phyloP scores from a whole-genome alignment of 2,888 invertebrate species.

The Agrochola litura region DNA sequence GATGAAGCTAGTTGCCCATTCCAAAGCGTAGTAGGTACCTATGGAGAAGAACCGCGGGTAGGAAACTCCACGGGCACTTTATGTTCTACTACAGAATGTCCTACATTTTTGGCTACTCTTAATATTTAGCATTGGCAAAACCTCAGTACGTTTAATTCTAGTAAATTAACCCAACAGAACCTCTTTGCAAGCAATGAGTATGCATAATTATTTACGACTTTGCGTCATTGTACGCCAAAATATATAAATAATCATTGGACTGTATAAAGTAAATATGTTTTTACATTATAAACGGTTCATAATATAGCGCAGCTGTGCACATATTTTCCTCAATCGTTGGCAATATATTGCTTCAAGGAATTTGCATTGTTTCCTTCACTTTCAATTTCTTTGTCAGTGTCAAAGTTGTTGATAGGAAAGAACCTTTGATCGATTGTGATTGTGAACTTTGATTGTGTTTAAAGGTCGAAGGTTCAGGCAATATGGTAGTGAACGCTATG shows the following conservation, averaged over 20 bases:
- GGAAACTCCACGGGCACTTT: background rate
- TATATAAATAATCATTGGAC: constrained; percentile 37
- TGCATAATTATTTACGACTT: constrained; percentile 21
- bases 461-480: background rate
- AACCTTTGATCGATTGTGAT: constrained; percentile 17
- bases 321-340: constrained; percentile 54
- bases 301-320: constrained; percentile 46
- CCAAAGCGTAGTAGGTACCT: background rate
- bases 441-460: constrained; percentile 8
- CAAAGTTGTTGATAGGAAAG: constrained; percentile 18
- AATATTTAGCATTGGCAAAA: background rate
- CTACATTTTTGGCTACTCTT: background rate
- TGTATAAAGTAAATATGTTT: constrained; percentile 46
- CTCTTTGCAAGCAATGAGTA: constrained; percentile 32
- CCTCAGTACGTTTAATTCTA: background rate
- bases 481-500: background rate
- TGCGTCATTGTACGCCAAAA: constrained; percentile 42
- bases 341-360: constrained; percentile 48
- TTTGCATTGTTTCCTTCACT: constrained; percentile 35
- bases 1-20: background rate
- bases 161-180: constrained; percentile 17
- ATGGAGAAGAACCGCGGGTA: background rate
- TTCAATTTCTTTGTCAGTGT: constrained; percentile 52
- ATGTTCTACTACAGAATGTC: background rate
- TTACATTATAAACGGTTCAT: constrained; percentile 30